phyloP scores from a whole-genome alignment of 2,888 invertebrate genomes.

The Eupsilia transversa region DNA sequence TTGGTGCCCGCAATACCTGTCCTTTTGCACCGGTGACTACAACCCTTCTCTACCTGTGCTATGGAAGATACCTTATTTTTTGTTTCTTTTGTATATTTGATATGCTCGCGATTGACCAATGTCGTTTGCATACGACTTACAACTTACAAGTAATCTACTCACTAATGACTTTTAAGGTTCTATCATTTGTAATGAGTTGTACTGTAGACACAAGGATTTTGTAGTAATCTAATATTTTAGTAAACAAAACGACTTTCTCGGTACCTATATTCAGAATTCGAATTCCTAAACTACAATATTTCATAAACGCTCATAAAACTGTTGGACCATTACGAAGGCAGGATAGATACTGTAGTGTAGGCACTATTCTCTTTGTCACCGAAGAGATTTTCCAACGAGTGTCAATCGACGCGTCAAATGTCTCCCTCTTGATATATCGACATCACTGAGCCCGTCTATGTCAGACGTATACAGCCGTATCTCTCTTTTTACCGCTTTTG shows the following conservation, averaged over 20 bases:
- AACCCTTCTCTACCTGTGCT: slow-evolving; percentile 33
- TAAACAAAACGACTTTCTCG: not conserved
- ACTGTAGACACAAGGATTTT: not conserved
- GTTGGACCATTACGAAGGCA: not conserved
- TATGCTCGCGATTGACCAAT: not conserved
- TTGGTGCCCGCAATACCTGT: slow-evolving; percentile 40
- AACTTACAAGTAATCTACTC: not conserved
- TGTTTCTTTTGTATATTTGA: slow-evolving; percentile 16
- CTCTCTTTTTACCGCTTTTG: slow-evolving; percentile 27
- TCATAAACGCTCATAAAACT: not conserved
- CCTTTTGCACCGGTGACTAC: slow-evolving; percentile 44
- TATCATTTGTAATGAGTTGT: not conserved
- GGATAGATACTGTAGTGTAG: not conserved
- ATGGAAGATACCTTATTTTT: not conserved
- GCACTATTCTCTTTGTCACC: slow-evolving; percentile 48
- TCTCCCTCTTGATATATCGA: slow-evolving; percentile 48
- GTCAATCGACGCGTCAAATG: slow-evolving; percentile 52
- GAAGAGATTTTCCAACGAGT: slow-evolving; percentile 51
- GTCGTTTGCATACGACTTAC: not conserved
- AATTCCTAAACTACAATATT: slow-evolving; percentile 9
- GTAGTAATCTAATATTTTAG: not conserved
- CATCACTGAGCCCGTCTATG: slow-evolving; percentile 30
- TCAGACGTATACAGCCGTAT: slow-evolving; percentile 15
- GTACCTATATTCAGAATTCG: not conserved
- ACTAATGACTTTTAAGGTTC: not conserved